Conservation (phyloP, 2,888 invertebrate species). For the Athalia cordata region DNA sequence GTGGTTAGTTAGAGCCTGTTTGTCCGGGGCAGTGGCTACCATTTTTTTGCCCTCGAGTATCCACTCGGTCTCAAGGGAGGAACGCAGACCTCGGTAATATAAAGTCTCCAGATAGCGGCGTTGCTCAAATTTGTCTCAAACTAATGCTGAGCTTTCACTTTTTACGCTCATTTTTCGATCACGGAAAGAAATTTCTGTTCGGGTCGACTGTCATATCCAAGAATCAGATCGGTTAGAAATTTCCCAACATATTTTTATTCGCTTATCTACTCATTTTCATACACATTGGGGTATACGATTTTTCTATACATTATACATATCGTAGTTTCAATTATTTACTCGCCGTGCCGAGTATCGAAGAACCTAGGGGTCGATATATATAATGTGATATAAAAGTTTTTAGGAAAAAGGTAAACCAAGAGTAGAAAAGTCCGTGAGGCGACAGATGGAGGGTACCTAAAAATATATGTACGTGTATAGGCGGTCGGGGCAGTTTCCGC, state of each 20-base stretch:
- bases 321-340: too few relatives aligned
- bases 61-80: slow-evolving; percentile 11
- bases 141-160: slow-evolving; percentile 3
- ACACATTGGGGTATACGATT: too few relatives aligned
- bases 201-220: neutral
- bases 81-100: neutral
- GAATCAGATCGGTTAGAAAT: neutral
- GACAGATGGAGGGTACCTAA: slow-evolving; percentile 9
- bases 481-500: neutral
- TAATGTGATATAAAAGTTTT: slow-evolving; percentile 21
- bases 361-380: neutral
- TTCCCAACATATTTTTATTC: neutral
- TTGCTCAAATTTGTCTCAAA: neutral
- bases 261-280: neutral
- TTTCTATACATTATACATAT: too few relatives aligned
- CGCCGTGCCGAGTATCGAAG: too few relatives aligned
- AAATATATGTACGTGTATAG: too few relatives aligned
- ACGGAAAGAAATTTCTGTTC: neutral
- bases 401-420: slow-evolving; percentile 18
- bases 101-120: neutral
- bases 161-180: neutral
- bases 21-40: slow-evolving; percentile 10
- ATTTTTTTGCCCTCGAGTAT: slow-evolving; percentile 24
- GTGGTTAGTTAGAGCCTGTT: slow-evolving; percentile 43
- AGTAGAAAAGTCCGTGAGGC: slow-evolving; percentile 1